A percentile compares a stretch with the other conserved stretches of the same genome.
phyloP scores from a whole-genome alignment of 2,113 vertebrate genomes.

The Siniperca chuatsi region DNA sequence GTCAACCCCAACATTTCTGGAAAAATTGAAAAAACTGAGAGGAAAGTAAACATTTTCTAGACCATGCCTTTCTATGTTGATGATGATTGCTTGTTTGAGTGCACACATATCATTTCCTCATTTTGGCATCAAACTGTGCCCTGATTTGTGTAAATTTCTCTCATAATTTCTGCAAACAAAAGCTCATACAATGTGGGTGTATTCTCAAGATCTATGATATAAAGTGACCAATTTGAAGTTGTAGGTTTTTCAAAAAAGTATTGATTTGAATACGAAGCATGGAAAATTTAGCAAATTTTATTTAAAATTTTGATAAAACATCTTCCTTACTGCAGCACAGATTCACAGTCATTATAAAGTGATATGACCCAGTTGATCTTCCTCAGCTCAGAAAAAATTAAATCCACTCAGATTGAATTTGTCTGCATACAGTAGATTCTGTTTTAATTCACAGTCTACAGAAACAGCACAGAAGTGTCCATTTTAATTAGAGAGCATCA shows the following conservation, averaged over 20 bases:
- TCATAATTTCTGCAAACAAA: not conserved
- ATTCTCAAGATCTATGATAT: not conserved
- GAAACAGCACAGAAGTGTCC: slow-evolving; percentile 34
- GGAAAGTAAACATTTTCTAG: too few species aligned
- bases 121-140: not conserved
- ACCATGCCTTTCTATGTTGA: not conserved
- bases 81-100: not conserved
- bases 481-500: slow-evolving; percentile 60
- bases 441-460: slow-evolving; percentile 15
- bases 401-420: not conserved
- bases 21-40: not conserved
- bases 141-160: too few species aligned
- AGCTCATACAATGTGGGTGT: not conserved
- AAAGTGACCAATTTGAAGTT: not conserved
- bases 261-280: not conserved
- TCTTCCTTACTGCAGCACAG: not conserved
- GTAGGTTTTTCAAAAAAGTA: not conserved
- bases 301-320: not conserved
- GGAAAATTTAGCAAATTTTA: not conserved
- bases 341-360: not conserved
- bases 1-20: not conserved
- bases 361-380: not conserved
- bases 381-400: not conserved
- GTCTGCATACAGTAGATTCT: slow-evolving; percentile 19
- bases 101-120: not conserved